Conservation (phyloP, 1,140 invertebrate genomes). For the Apocrypta bakeri region DNA sequence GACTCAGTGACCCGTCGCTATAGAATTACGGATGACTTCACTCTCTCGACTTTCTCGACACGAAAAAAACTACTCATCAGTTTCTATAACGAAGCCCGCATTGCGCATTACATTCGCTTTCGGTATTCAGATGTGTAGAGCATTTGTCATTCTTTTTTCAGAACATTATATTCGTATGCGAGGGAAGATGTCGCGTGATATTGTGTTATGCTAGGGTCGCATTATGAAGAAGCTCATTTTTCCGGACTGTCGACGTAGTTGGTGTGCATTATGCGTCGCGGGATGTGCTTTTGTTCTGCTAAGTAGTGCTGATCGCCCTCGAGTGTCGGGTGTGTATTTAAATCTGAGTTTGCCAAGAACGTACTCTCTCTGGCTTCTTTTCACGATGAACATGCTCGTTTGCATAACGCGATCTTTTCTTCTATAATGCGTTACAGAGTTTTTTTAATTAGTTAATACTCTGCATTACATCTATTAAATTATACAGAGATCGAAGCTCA, state of each 20-base stretch:
- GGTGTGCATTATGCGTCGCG: neutral
- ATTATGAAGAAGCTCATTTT: conserved; percentile 11
- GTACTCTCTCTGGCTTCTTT: too few relatives aligned
- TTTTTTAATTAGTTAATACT: too few relatives aligned
- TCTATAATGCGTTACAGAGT: too few relatives aligned
- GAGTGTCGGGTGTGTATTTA: neutral
- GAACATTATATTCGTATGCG: too few relatives aligned
- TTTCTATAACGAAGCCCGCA: neutral
- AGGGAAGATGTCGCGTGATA: neutral
- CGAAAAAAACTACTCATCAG: too few relatives aligned
- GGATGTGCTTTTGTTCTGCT: neutral
- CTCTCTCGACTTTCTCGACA: neutral
- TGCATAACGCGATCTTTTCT: too few relatives aligned
- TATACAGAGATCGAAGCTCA: too few relatives aligned
- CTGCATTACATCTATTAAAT: too few relatives aligned
- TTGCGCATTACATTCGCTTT: neutral
- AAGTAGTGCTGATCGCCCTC: neutral
- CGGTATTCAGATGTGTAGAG: neutral
- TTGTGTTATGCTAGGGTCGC: neutral
- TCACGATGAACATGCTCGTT: too few relatives aligned
- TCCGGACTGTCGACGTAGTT: neutral
- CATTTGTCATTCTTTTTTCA: neutral
- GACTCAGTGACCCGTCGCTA: neutral
- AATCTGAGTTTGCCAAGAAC: too few relatives aligned
- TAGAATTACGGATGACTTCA: neutral